These are phyloP conservation scores for Ametastegia equiseti DNA, from an alignment of 2,888 invertebrate genomes.

Conservation along the genomic window DNA sequence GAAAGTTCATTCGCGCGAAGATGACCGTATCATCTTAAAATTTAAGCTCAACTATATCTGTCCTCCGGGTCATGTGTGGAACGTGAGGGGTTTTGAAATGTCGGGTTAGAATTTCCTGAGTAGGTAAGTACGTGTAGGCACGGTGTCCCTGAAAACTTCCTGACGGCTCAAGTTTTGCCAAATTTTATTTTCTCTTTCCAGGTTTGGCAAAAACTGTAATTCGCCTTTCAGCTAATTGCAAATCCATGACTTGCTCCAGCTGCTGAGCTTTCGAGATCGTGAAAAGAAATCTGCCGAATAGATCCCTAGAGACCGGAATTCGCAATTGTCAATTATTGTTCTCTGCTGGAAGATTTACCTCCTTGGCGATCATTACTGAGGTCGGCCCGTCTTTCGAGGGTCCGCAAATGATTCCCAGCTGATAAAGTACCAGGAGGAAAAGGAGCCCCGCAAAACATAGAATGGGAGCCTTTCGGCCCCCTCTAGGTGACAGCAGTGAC, in stretches of 20 bases:
- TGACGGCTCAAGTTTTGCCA: not conserved
- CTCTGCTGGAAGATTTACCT: slow-evolving; percentile 65
- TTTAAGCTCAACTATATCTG: not conserved
- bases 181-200: not conserved
- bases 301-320: not conserved
- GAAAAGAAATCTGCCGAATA: not conserved
- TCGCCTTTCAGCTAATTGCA: not conserved
- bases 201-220: no score
- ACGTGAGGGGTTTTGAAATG: not conserved
- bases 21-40: not conserved
- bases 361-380: slow-evolving; percentile 75
- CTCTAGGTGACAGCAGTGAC: slow-evolving; percentile 74
- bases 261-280: not conserved
- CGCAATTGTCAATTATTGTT: not conserved
- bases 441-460: slow-evolving; percentile 73
- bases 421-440: slow-evolving; percentile 73
- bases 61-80: not conserved
- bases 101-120: not conserved
- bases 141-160: not conserved
- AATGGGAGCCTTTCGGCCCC: slow-evolving; percentile 73
- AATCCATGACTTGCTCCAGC: not conserved
- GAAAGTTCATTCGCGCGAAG: not conserved
- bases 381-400: slow-evolving; percentile 66
- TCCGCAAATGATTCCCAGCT: slow-evolving; percentile 75
- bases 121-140: no score